Conservation (phyloP, 2,797 vertebrate species). For the Myotis pilosus region DNA sequence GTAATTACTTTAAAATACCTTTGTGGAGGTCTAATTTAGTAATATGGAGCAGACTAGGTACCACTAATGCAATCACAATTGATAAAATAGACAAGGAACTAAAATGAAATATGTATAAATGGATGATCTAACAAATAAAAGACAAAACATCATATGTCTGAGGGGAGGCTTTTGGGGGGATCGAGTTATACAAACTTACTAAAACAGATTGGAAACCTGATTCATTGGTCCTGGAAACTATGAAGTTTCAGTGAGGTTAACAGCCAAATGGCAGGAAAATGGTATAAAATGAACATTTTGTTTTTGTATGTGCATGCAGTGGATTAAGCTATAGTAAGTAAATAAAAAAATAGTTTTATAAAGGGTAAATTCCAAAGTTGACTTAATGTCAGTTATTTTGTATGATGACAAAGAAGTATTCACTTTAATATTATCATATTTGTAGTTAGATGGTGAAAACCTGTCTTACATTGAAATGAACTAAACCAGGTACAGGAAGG, state of each 20-base stretch:
- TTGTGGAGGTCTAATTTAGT: neutral
- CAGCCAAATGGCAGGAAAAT: neutral
- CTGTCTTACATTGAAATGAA: neutral
- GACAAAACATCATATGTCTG: neutral
- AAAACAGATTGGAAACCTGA: slow-evolving; percentile 34
- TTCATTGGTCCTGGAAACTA: neutral
- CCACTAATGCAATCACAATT: slow-evolving; percentile 20
- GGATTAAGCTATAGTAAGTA: neutral
- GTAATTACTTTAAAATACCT: slow-evolving; percentile 14
- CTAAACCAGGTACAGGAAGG: neutral
- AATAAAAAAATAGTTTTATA: neutral
- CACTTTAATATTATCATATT: neutral
- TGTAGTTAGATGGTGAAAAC: neutral
- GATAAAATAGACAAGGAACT: neutral
- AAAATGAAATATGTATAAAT: neutral
- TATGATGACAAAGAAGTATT: neutral
- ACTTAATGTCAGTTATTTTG: neutral
- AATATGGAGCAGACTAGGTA: neutral
- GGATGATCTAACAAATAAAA: slow-evolving; percentile 45
- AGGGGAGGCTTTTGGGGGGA: neutral
- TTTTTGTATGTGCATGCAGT: neutral
- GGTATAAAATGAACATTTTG: neutral
- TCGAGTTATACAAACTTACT: slow-evolving; percentile 16
- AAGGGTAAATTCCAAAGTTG: neutral
- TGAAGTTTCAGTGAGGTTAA: neutral